phyloP scores from a whole-genome alignment of 2,797 vertebrate genomes.

The Cynopterus sphinx region DNA sequence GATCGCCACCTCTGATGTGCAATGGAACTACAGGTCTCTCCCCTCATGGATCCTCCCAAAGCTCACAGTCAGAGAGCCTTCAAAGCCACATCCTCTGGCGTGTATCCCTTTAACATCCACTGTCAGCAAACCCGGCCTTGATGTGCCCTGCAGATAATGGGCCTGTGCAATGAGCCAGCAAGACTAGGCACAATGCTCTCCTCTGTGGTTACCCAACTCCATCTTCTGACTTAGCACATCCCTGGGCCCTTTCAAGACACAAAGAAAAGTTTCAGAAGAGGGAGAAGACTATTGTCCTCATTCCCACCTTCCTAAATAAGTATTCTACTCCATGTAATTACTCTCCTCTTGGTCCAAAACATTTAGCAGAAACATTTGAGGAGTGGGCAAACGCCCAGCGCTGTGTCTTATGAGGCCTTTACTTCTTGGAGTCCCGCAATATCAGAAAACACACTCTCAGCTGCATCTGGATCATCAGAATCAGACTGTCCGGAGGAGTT shows the following conservation, averaged over 20 bases:
- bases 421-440: not conserved
- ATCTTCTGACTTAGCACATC: not conserved
- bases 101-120: not conserved
- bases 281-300: not conserved
- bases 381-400: not conserved
- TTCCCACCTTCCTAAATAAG: constrained; percentile 21
- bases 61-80: not conserved
- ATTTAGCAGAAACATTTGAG: constrained; percentile 15
- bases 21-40: not conserved
- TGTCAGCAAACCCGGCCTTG: constrained; percentile 1
- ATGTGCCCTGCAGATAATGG: not conserved
- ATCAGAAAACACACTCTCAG: not conserved
- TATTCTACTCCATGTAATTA: not conserved
- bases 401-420: not conserved
- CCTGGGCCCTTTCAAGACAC: not conserved
- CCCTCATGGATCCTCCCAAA: not conserved
- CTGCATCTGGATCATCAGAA: not conserved
- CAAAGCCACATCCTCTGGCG: not conserved
- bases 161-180: not conserved
- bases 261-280: not conserved
- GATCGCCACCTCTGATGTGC: not conserved
- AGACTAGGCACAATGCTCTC: accelerated
- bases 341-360: constrained; percentile 1
- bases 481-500: not conserved
- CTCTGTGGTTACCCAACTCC: not conserved